These are phyloP conservation scores for Eptesicus fuscus DNA, from an alignment of 2,113 vertebrate genomes.

Conservation along the genomic window DNA sequence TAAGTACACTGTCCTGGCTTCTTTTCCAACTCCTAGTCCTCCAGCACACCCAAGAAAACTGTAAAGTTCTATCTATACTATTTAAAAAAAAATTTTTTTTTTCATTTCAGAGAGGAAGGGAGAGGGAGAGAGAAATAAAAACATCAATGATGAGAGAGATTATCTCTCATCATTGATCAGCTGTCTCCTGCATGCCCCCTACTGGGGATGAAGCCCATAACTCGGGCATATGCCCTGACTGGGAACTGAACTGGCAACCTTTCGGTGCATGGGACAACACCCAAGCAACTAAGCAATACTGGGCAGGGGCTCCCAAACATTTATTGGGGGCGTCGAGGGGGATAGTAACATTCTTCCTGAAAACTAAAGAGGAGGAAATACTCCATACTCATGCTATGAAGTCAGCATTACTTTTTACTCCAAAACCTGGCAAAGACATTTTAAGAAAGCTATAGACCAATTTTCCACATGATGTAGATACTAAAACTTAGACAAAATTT, in stretches of 20 bases:
- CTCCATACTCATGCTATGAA: not conserved
- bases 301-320: not conserved
- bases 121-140: too few relatives aligned
- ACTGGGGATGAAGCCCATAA: too few relatives aligned
- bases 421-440: not conserved
- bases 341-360: not conserved
- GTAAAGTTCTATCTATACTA: not conserved
- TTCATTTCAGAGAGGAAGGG: too few relatives aligned
- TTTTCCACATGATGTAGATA: not conserved
- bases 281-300: too few relatives aligned
- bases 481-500: not conserved
- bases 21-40: not conserved
- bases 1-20: not conserved
- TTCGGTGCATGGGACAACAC: too few relatives aligned
- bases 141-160: too few relatives aligned
- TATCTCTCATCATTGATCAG: too few relatives aligned
- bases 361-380: not conserved
- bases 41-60: not conserved
- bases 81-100: not conserved
- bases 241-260: too few relatives aligned
- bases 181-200: too few relatives aligned
- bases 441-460: not conserved
- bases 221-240: too few relatives aligned
- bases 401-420: not conserved
- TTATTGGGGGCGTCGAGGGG: not conserved